Evolutionary conservation across 2,888 invertebrate genomes (phyloP).

Genomic region (Oeneis ivallda): DNA sequence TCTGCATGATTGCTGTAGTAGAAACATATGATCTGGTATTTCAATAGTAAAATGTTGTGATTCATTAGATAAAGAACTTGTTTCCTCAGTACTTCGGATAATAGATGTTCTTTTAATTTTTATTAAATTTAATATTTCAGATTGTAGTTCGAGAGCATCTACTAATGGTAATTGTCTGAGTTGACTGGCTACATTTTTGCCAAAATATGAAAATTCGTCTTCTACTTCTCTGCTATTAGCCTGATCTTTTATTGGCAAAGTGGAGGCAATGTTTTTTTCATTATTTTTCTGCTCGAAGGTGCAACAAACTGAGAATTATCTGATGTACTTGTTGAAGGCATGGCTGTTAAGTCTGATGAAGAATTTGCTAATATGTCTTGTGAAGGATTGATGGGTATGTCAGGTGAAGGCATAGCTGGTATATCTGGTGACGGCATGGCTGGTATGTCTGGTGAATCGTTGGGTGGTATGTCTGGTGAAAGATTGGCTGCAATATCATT

Average conservation of each 20-base stretch:
- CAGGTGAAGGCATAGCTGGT: too few relatives aligned
- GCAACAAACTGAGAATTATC: background rate
- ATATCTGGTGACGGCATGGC: too few relatives aligned
- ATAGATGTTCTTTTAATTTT: background rate
- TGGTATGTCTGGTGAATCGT: too few relatives aligned
- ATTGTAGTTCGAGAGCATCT: slow-evolving; percentile 2
- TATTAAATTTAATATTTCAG: slow-evolving; percentile 1
- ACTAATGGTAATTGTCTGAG: background rate
- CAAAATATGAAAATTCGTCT: background rate
- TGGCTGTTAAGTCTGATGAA: too few relatives aligned
- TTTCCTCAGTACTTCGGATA: background rate
- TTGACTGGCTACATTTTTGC: slow-evolving; percentile 5
- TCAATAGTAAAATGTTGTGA: slow-evolving; percentile 1
- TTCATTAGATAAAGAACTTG: background rate
- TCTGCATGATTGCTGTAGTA: background rate
- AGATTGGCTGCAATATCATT: too few relatives aligned
- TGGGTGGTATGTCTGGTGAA: too few relatives aligned
- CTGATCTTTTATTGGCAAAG: background rate
- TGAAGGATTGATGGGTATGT: too few relatives aligned
- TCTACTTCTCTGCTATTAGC: slow-evolving; percentile 3
- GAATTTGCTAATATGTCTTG: too few relatives aligned
- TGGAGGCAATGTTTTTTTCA: slow-evolving; percentile 1
- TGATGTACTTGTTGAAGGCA: background rate
- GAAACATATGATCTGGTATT: background rate
- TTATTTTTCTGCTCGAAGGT: background rate